These are phyloP conservation scores for Baccha elongata DNA, from an alignment of 2,888 invertebrate genomes.

Conservation along the genomic window DNA sequence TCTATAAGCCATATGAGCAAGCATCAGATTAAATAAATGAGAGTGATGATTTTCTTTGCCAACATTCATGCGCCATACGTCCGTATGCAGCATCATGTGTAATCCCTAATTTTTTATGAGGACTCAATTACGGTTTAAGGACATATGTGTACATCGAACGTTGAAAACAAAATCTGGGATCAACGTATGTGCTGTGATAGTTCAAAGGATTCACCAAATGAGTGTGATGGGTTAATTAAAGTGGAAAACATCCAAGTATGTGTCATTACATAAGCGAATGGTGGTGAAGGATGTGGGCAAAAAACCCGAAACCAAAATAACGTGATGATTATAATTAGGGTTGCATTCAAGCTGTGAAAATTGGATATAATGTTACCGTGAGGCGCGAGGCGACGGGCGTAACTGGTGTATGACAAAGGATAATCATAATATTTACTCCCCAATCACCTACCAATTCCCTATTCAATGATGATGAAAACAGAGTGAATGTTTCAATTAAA, in stretches of 20 bases:
- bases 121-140: conserved; percentile 54
- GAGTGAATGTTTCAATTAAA: conserved; percentile 64
- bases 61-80: conserved; percentile 2
- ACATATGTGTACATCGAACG: conserved; percentile 26
- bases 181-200: conserved; percentile 27
- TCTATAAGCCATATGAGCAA: conserved; percentile 53
- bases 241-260: conserved; percentile 25
- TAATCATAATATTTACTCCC: conserved; percentile 58
- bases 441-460: conserved; percentile 27
- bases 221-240: conserved; percentile 60
- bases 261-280: not conserved
- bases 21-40: conserved; percentile 10
- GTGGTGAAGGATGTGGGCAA: not conserved
- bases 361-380: conserved; percentile 6
- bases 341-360: conserved; percentile 54
- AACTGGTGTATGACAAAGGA: too few relatives aligned
- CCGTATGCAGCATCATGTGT: conserved; percentile 35
- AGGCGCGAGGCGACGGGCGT: too few relatives aligned
- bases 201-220: conserved; percentile 51
- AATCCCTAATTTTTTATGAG: conserved; percentile 61
- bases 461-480: conserved; percentile 49
- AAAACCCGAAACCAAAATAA: conserved; percentile 56
- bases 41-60: conserved; percentile 11
- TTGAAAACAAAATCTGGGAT: conserved; percentile 50
- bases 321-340: conserved; percentile 69